Evolutionary conservation across 1,140 invertebrate species (phyloP).

Genomic region (Drosophila grimshawi): DNA sequence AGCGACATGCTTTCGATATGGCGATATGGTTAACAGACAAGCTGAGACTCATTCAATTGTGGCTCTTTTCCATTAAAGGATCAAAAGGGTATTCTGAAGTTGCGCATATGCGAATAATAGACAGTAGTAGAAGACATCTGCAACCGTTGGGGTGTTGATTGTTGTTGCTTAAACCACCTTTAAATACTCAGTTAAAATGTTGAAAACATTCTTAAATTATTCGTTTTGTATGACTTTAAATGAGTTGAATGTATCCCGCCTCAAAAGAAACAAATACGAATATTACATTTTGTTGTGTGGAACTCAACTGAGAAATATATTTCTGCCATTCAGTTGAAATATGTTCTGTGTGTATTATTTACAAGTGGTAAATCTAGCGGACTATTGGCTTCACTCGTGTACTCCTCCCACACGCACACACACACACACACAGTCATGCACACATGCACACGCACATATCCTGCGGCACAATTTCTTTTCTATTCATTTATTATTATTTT

Average conservation of each 20-base stretch:
- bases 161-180: too few relatives aligned
- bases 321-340: constrained; percentile 4
- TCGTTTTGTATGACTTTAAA: neutral
- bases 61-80: neutral
- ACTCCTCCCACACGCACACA: neutral
- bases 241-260: neutral
- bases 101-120: too few relatives aligned
- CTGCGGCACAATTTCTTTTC: constrained; percentile 29
- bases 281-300: neutral
- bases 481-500: constrained; percentile 29
- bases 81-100: too few relatives aligned
- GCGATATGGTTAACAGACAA: constrained; percentile 32
- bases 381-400: neutral
- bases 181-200: neutral
- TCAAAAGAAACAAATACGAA: neutral
- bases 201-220: neutral
- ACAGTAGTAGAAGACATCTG: too few relatives aligned
- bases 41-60: neutral
- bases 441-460: constrained; percentile 1
- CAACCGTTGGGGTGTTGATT: too few relatives aligned
- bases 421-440: neutral
- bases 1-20: constrained; percentile 12
- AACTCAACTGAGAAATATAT: too few relatives aligned
- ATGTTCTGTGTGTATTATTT: constrained; percentile 23
- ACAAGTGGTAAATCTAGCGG: constrained; percentile 37